Evolutionary conservation across 1,140 invertebrate species (phyloP).

Genomic region (Cotesia chilonis): DNA sequence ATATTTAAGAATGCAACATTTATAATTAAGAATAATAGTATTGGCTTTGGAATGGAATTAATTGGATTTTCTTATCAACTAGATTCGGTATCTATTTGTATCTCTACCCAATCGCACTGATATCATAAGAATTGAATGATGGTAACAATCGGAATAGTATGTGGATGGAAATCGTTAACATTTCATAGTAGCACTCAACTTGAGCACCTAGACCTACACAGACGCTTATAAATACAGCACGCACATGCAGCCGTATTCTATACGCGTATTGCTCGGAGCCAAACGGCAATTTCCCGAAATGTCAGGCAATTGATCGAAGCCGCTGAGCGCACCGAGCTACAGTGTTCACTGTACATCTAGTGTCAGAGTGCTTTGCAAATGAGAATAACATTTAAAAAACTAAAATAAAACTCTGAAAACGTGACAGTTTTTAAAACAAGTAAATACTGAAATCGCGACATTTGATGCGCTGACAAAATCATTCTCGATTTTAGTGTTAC

Average conservation of each 20-base stretch:
- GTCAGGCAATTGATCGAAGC: conserved; percentile 10
- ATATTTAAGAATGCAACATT: no score
- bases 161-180: neutral
- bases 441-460: neutral
- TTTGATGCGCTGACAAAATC: conserved; percentile 10
- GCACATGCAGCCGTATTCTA: conserved; percentile 2
- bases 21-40: no score
- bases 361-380: neutral
- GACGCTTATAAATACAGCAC: neutral
- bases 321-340: conserved; percentile 8
- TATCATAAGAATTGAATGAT: conserved; percentile 10
- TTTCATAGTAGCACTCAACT: neutral
- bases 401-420: neutral
- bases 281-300: conserved; percentile 17
- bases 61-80: no score
- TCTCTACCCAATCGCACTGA: neutral
- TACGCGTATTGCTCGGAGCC: neutral
- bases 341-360: neutral
- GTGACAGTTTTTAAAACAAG: neutral
- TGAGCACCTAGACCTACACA: neutral
- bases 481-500: conserved; percentile 9
- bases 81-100: no score
- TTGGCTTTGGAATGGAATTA: no score
- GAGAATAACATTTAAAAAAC: neutral
- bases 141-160: neutral